Evolutionary conservation across 1,140 invertebrate genomes (phyloP).

Genomic region (Dreissena rostriformis): DNA sequence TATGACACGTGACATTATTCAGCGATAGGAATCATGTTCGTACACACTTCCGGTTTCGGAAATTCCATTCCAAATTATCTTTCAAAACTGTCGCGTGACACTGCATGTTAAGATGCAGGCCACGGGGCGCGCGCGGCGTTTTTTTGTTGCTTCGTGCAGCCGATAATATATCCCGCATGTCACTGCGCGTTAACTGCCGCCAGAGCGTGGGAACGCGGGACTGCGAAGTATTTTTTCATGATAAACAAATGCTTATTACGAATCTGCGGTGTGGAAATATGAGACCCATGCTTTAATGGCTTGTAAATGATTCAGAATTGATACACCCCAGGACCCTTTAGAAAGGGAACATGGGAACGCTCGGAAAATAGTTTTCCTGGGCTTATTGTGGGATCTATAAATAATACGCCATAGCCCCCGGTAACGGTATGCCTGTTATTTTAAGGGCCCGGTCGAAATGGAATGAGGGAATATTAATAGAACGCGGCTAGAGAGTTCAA

Average conservation of each 20-base stretch:
- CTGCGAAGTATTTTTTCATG: slow-evolving; percentile 31
- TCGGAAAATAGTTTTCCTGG: background rate
- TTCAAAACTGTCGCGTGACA: slow-evolving; percentile 11
- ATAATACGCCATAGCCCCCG: background rate
- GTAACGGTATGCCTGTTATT: slow-evolving; percentile 5
- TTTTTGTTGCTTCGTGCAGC: slow-evolving; percentile 13
- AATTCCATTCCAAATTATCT: background rate
- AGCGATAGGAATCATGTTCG: background rate
- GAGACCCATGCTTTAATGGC: slow-evolving; percentile 37
- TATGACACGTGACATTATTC: background rate
- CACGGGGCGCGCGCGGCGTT: slow-evolving; percentile 22
- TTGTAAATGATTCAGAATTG: slow-evolving; percentile 47
- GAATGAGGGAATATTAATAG: slow-evolving; percentile 8
- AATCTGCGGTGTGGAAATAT: slow-evolving; percentile 31
- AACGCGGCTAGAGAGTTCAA: background rate
- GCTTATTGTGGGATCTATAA: background rate
- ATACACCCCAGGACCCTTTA: slow-evolving; percentile 22
- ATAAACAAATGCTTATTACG: slow-evolving; percentile 52
- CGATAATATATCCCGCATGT: slow-evolving; percentile 53
- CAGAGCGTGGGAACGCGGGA: slow-evolving; percentile 40
- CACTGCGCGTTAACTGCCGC: slow-evolving; percentile 36
- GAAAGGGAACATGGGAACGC: slow-evolving; percentile 39
- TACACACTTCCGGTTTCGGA: background rate
- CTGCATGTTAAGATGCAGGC: slow-evolving; percentile 4
- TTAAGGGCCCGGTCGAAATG: background rate